phyloP scores from a whole-genome alignment of 1,140 invertebrate species.

The Drosophila virilis region DNA sequence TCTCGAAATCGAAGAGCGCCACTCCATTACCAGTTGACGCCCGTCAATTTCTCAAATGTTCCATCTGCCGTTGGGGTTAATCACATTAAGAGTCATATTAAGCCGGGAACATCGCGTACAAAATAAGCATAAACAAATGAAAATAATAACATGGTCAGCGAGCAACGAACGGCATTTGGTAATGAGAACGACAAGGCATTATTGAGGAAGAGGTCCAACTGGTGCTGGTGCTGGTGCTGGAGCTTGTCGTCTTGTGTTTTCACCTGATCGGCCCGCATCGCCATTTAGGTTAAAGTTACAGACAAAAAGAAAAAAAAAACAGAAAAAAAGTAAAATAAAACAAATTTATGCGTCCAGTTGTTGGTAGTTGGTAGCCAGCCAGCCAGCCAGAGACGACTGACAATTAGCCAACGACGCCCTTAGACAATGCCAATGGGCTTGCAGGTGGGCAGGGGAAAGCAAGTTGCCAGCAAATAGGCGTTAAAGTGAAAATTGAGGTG shows the following conservation, averaged over 20 bases:
- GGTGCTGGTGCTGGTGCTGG: conserved; percentile 16
- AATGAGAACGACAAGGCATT: conserved; percentile 10
- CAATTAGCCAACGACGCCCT: conserved; percentile 57
- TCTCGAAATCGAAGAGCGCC: not conserved
- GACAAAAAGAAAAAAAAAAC: conserved; percentile 21
- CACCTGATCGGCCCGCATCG: conserved; percentile 78
- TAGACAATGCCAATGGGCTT: conserved; percentile 25
- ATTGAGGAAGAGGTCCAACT: not conserved
- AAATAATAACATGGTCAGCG: conserved; percentile 52
- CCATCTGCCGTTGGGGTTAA: conserved; percentile 1
- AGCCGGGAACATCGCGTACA: conserved; percentile 10
- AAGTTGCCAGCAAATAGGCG: conserved; percentile 71
- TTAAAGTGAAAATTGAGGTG: conserved; percentile 73
- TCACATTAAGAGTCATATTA: not conserved
- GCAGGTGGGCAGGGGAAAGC: conserved; percentile 30
- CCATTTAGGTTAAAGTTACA: conserved; percentile 68
- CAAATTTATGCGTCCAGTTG: conserved; percentile 73
- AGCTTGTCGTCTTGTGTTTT: conserved; percentile 42
- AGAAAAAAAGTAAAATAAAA: conserved; percentile 59
- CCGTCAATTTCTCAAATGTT: conserved; percentile 6
- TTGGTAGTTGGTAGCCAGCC: conserved; percentile 50
- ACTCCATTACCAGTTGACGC: not conserved
- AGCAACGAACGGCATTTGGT: conserved; percentile 20
- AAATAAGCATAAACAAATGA: conserved; percentile 52
- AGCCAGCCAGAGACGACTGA: conserved; percentile 26